These are phyloP conservation scores for Trichonephila clavata DNA, from an alignment of 1,140 invertebrate genomes.

Conservation along the genomic window DNA sequence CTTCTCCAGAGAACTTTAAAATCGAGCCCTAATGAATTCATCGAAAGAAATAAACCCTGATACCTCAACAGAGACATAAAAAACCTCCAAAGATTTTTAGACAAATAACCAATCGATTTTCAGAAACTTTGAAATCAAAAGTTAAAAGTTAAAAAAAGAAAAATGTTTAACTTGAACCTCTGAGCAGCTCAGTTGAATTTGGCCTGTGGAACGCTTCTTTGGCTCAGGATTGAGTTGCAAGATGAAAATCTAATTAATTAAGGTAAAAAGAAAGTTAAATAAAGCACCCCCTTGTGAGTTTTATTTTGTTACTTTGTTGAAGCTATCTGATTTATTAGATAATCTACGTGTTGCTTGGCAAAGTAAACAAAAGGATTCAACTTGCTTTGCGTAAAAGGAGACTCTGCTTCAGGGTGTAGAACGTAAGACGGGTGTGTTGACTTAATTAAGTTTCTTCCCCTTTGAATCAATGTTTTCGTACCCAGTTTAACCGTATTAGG, in stretches of 20 bases:
- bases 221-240: constrained; percentile 28
- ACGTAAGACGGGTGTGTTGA: constrained; percentile 54
- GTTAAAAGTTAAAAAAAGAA: not conserved
- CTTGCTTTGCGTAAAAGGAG: constrained; percentile 69
- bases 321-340: constrained; percentile 75
- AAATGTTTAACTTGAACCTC: not conserved
- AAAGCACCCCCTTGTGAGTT: constrained; percentile 54
- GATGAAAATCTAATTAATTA: constrained; percentile 76
- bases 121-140: constrained; percentile 20
- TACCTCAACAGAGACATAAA: not conserved
- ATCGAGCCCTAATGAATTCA: not conserved
- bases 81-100: not conserved
- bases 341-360: constrained; percentile 72
- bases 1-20: not conserved
- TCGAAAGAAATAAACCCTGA: not conserved
- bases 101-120: constrained; percentile 1
- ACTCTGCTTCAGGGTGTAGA: constrained; percentile 34
- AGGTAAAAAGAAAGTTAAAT: constrained; percentile 76
- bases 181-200: not conserved
- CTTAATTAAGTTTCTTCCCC: constrained; percentile 75
- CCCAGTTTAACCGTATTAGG: constrained; percentile 71
- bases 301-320: constrained; percentile 71
- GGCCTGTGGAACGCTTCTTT: constrained; percentile 17
- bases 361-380: constrained; percentile 63
- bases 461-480: constrained; percentile 76